phyloP scores from a whole-genome alignment of 2,888 invertebrate species.

The Athalia rosae region DNA sequence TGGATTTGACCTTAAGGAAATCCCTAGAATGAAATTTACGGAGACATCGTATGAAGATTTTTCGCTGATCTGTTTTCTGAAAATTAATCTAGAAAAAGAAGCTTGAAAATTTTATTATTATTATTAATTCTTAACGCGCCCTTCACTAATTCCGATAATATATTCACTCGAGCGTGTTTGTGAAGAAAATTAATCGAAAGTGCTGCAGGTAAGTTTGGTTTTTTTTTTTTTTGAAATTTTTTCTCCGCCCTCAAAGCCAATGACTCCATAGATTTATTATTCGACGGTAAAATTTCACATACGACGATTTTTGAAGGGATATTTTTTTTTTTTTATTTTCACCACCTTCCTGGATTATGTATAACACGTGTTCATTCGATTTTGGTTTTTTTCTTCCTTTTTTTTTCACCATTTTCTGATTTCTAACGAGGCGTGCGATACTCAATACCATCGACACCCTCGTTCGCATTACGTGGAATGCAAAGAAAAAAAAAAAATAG shows the following conservation, averaged over 20 bases:
- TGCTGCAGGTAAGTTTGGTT: too few relatives aligned
- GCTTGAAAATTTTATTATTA: too few relatives aligned
- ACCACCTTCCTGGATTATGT: not conserved
- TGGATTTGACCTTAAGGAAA: constrained; percentile 28
- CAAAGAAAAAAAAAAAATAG: not conserved
- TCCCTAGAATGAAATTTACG: constrained; percentile 26
- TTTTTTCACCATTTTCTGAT: not conserved
- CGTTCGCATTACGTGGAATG: constrained; percentile 22
- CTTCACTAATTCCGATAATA: too few relatives aligned
- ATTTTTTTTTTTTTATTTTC: not conserved
- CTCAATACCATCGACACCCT: constrained; percentile 4
- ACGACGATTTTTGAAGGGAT: not conserved
- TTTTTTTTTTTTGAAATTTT: too few relatives aligned
- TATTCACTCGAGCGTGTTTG: too few relatives aligned
- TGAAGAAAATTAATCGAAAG: too few relatives aligned
- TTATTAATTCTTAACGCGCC: too few relatives aligned
- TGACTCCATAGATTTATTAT: not conserved
- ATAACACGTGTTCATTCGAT: not conserved
- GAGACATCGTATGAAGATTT: too few relatives aligned
- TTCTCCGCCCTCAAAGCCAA: too few relatives aligned
- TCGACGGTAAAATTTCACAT: not conserved
- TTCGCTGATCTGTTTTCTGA: too few relatives aligned
- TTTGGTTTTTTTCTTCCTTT: not conserved
- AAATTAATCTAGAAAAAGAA: too few relatives aligned
- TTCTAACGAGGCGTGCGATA: constrained; percentile 29